A percentile compares a stretch with the other conserved stretches of the same genome.
Conservation (phyloP, 2,113 vertebrate species). For the Rallus limicola region DNA sequence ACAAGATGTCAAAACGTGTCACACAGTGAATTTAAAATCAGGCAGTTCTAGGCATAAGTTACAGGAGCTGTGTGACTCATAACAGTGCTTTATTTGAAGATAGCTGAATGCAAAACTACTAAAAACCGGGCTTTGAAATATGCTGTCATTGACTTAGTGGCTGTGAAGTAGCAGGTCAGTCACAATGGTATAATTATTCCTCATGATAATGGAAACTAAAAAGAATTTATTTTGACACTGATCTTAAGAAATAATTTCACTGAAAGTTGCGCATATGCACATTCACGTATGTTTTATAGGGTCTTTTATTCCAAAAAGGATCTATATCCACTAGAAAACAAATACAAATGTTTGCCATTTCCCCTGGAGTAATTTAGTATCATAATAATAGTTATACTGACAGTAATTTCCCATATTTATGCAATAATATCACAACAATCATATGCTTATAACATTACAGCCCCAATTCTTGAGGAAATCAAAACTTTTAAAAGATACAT, state of each 20-base stretch:
- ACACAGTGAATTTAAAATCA: background rate
- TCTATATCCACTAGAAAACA: background rate
- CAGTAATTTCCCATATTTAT: background rate
- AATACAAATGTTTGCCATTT: background rate
- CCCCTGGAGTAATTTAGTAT: background rate
- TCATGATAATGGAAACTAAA: background rate
- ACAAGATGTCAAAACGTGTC: background rate
- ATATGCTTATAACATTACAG: background rate
- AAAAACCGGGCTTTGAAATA: background rate
- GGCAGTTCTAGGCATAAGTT: background rate
- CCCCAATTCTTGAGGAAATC: background rate
- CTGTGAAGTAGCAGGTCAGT: background rate
- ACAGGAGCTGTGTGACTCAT: background rate
- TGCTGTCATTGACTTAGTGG: background rate
- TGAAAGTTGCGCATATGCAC: background rate
- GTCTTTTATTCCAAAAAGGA: background rate
- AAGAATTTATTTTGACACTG: background rate
- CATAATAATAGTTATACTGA: background rate
- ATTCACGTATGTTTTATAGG: background rate
- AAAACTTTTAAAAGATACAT: background rate
- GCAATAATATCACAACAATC: background rate
- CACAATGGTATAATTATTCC: background rate
- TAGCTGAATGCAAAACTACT: background rate
- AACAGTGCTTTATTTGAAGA: background rate
- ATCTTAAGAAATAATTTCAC: background rate